Evolutionary conservation across 2,888 invertebrate species (phyloP).

Genomic region (Phragmatobia fuliginosa): DNA sequence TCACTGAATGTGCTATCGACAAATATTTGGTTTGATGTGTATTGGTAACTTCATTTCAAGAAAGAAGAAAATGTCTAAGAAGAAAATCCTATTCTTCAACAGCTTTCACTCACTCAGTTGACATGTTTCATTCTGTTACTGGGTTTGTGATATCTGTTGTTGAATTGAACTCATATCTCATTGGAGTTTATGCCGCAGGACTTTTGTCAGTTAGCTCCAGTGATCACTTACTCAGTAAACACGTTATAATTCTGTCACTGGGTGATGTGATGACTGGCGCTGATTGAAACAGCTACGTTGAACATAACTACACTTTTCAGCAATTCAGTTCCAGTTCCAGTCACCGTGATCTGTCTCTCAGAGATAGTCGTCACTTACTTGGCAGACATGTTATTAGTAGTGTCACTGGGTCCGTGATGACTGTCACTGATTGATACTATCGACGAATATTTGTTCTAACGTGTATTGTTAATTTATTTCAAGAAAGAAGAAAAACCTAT

Average conservation of each 20-base stretch:
- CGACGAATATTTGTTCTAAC: no score
- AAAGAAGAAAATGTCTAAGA: neutral
- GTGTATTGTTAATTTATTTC: neutral
- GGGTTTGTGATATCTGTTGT: conserved; percentile 16
- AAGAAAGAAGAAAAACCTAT: neutral
- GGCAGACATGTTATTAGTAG: conserved; percentile 34
- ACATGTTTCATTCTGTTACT: conserved; percentile 27
- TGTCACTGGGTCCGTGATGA: conserved; percentile 35
- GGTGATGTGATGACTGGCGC: neutral
- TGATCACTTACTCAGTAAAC: conserved; percentile 15
- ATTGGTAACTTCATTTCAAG: neutral
- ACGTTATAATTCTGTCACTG: conserved; percentile 25
- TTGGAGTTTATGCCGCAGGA: no score
- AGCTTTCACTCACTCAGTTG: conserved; percentile 37
- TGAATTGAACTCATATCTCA: neutral
- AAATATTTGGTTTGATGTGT: no score
- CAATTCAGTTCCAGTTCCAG: neutral
- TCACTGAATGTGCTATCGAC: neutral
- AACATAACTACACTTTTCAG: neutral
- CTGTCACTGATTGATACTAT: conserved; percentile 14
- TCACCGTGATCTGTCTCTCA: neutral
- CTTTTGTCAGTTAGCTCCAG: neutral
- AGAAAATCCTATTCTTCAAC: neutral
- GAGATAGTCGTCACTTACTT: conserved; percentile 22
- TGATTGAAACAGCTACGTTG: no score